phyloP scores from a whole-genome alignment of 2,888 invertebrate genomes.

The Pilophorus perplexus region DNA sequence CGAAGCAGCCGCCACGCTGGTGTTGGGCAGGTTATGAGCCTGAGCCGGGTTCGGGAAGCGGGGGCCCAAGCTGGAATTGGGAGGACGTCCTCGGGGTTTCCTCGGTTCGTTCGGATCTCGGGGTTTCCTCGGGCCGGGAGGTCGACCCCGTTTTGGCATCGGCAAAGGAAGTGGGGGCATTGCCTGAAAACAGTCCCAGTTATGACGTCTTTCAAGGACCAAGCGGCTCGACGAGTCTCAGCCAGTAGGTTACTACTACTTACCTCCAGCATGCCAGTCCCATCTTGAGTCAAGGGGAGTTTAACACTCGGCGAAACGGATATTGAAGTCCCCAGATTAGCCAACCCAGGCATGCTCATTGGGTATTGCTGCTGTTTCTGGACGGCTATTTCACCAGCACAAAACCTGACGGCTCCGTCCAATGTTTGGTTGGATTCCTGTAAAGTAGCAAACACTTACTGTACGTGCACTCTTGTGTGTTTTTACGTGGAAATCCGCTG shows the following conservation, averaged over 20 bases:
- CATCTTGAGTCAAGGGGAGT: no score
- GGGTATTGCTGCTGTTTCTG: slow-evolving; percentile 42
- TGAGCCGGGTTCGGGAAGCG: slow-evolving; percentile 33
- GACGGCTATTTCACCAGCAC: slow-evolving; percentile 59
- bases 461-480: no score
- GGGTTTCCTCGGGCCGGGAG: slow-evolving; percentile 18
- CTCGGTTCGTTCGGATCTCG: slow-evolving; percentile 36
- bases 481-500: no score
- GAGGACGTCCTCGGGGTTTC: slow-evolving; percentile 43
- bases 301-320: not conserved
- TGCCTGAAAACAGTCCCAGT: not conserved
- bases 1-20: not conserved
- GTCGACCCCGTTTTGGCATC: slow-evolving; percentile 25
- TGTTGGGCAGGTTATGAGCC: not conserved
- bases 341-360: no score
- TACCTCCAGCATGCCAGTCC: no score
- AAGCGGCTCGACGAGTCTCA: not conserved
- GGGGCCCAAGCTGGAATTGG: slow-evolving; percentile 35
- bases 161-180: not conserved
- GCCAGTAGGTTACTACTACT: no score
- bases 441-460: not conserved
- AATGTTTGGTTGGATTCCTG: slow-evolving; percentile 23
- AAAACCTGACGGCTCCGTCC: slow-evolving; percentile 64
- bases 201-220: not conserved
- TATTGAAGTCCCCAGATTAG: no score